Base-by-base conservation (phyloP, 2,888 invertebrate species). In the Deroplatys truncata region DNA sequence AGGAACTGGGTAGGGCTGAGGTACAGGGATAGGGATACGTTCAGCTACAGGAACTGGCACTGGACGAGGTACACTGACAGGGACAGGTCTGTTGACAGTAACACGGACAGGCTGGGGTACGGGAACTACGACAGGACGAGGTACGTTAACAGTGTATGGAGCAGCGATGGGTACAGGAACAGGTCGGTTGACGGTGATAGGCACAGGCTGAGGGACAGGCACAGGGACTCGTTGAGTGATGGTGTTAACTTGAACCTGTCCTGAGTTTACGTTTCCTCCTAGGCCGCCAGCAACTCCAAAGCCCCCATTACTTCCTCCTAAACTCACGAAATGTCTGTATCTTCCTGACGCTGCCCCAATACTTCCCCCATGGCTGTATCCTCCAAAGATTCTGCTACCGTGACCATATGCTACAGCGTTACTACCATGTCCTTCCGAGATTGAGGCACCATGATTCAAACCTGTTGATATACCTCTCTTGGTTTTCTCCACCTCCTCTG, bases 161-260 rank as follows among this genome's bases (percentile, higher is more conserved):
- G n/a, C 87, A 35, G 82, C 35, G 1, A 87, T 83, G 7, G 87
- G 35, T 25, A 87, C 83, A 83, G 87, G 82, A 15, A 87, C 83
- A 4, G 82, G 87, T 83, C 87, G 83, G 87, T 87, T 87, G 28
- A 83, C 82, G 28, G 43, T 87, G 28, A 87, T 29, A 20, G 86
- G 86, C 16, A 72, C 28, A 10, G 86, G 86, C 86, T 86, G 86
- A 86, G 86, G 86, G 15, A 86, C 86, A 31, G 86, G 72, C 25
- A 72, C 29, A 29, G 86, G 86, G 2, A 86, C 82, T 28, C 31
- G 82, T 35, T 82, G 82, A 13, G 82, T 87, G 16, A 82, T 56
- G 28, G 87, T 87, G 82, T 28, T 82, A 7, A 87, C 82, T 29
- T 82, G 82, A 25, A 87, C 82, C 3, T 87, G 82, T 15, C 87